Base-by-base conservation (phyloP, 2,888 invertebrate species). In the Pyralis farinalis region DNA sequence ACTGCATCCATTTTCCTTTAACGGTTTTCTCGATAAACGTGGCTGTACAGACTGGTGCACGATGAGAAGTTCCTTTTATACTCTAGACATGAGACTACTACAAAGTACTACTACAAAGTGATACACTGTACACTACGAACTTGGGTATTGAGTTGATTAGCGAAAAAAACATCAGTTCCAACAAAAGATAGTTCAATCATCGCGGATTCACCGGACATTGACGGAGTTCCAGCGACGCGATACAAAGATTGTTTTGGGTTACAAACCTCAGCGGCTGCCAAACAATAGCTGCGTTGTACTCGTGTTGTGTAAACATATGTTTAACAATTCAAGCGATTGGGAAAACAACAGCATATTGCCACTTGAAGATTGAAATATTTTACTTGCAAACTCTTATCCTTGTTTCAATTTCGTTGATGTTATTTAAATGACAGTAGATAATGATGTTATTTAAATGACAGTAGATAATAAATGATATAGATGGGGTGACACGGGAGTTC, bases 201-300 rank as follows among this genome's bases (percentile, higher is more conserved):
- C 51, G 56, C 64, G 62, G 71, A 75, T 73, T 55, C 73, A 74
- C 73, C 80, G 81, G 80, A 80, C 82, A 80, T 80, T 67, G 64
- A 61, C 58, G 55, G 63, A 69, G 72, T 72, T 73, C 70, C 70
- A 65, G 16, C 53, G 57, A 59, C 50, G 43, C 53, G 51, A 52
- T 53, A 58, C 53, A 55, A 46, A 28, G 46, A 44, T 56, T 78
- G 74, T 80, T 81, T 73, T 75, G 72, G n/a, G 68, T 70, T 69
- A 69, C 64, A 53, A 41, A 58, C 53, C 61, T 53, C 51, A 47
- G 47, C 51, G 49, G 50, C 53, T 52, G 55, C 52, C 64, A 69
- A 81, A 84, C 84, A 85, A 83, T 78, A 55, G 60, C 43, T 46
- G 46, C 71, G 74, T 74, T 70, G 55, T 58, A 59, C 51, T 54